phyloP scores from a whole-genome alignment of 2,797 vertebrate genomes.

The Pristis pectinata region DNA sequence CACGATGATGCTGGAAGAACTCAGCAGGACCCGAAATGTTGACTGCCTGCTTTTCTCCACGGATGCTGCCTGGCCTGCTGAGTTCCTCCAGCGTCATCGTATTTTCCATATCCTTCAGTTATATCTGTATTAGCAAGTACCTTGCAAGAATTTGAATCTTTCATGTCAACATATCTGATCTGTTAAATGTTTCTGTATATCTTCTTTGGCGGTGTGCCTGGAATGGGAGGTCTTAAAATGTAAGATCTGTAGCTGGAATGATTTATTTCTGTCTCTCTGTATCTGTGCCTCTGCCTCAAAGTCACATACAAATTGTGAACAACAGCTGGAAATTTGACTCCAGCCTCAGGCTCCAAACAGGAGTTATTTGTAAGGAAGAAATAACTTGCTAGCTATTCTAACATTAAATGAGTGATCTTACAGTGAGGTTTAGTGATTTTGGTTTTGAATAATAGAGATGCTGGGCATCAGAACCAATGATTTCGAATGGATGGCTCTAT shows the following conservation, averaged over 20 bases:
- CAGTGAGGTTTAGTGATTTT: background rate
- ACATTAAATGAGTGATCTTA: background rate
- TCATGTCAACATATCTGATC: background rate
- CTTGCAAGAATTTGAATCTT: background rate
- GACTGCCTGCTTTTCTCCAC: too few species aligned
- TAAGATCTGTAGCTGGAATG: background rate
- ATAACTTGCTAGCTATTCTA: background rate
- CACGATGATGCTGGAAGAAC: too few species aligned
- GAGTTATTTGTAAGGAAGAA: background rate
- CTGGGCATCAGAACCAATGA: too few species aligned
- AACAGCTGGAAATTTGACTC: background rate
- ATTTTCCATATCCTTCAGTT: background rate
- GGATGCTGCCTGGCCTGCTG: too few species aligned
- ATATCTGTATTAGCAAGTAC: background rate
- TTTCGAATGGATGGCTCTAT: too few species aligned
- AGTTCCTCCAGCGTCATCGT: too few species aligned
- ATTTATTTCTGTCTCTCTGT: background rate
- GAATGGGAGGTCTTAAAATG: background rate
- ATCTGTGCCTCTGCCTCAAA: background rate
- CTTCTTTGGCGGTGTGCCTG: background rate
- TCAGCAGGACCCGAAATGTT: too few species aligned
- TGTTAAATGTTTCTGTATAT: background rate
- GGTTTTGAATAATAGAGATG: background rate
- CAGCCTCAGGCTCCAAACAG: background rate
- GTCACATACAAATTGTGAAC: background rate